Evolutionary conservation across 1,140 invertebrate species (phyloP), one percentile per base, ranked within the genome.

Genomic region (Riptortus pedestris): DNA sequence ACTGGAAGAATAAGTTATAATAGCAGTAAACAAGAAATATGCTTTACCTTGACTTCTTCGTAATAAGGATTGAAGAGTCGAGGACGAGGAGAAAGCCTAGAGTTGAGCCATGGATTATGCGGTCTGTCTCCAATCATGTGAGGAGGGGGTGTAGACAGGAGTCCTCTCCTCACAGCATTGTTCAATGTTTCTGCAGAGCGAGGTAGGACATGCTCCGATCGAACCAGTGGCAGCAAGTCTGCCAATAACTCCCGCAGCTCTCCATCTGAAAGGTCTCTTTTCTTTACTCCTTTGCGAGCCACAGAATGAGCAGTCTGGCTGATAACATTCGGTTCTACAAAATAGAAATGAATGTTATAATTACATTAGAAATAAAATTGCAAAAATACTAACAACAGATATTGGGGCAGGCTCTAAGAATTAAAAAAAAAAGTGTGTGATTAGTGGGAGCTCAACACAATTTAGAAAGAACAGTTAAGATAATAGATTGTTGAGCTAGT

Each of bases 61-160:
- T 92, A 90, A 74, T 95, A 95, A 16, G 93, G 93, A 79, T 90
- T 86, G 75, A 95, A 97, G 29, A 94, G 80, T 24, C 93, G 79
- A 51, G 93, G 91, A 68, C 88, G 83, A 0, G 91, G 84, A 75
- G 86, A 63, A 20, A 51, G 62, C 18, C 27, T 45, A 18, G 27
- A 31, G 47, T 87, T 79, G 68, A 91, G 86, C 92, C 91, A 95
- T 27, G 91, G 88, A 71, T 90, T 88, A n/a, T 87, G 82, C 60
- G 85, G 29, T 12, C 59, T 33, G 29, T 45, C 62, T 28, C 85
- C 86, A 62, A 92, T 85, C 88, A 93, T 92, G 72, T 91, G 88
- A 68, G 86, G 87, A 14, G 90, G 90, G 2, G 90, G 90, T 26
- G 86, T 87, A 67, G 86, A 87, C 18, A 93, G 85, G 48, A 95